Conservation (phyloP, 2,888 invertebrate species). For the Eretmocerus hayati region DNA sequence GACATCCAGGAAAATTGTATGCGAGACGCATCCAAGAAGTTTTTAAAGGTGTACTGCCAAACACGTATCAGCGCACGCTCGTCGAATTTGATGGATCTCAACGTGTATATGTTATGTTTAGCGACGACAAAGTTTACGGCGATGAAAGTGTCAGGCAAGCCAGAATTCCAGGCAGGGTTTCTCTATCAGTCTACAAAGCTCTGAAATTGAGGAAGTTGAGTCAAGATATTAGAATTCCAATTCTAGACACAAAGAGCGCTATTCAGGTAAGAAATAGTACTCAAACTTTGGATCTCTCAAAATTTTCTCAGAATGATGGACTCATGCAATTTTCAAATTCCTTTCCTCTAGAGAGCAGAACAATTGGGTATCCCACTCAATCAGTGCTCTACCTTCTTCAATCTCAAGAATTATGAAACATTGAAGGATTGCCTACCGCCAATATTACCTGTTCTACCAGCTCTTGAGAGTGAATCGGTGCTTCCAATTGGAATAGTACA, state of each 20-base stretch:
- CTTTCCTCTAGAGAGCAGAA: no score
- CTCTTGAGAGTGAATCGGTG: slow-evolving; percentile 54
- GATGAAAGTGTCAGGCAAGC: slow-evolving; percentile 1
- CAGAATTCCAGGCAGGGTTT: slow-evolving; percentile 35
- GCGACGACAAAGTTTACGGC: slow-evolving; percentile 41
- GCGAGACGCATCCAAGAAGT: slow-evolving; percentile 57
- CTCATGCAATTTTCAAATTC: not conserved
- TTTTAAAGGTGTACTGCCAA: slow-evolving; percentile 46
- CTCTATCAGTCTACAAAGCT: slow-evolving; percentile 44
- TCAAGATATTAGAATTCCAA: slow-evolving; percentile 46
- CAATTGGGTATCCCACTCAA: no score
- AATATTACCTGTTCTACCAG: slow-evolving; percentile 50
- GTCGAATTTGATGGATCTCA: slow-evolving; percentile 49
- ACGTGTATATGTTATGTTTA: slow-evolving; percentile 65
- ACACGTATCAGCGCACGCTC: slow-evolving; percentile 33
- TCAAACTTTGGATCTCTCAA: not conserved
- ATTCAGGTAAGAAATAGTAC: no score
- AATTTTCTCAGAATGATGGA: not conserved
- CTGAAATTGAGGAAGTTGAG: slow-evolving; percentile 16
- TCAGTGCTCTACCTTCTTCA: slow-evolving; percentile 15
- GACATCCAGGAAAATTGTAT: slow-evolving; percentile 67
- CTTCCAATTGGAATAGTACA: slow-evolving; percentile 54
- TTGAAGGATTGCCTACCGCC: slow-evolving; percentile 4
- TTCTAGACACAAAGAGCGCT: slow-evolving; percentile 41
- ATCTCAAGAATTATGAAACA: slow-evolving; percentile 4